These are phyloP conservation scores for Sericinus montela DNA, from an alignment of 2,888 invertebrate species.

Conservation along the genomic window DNA sequence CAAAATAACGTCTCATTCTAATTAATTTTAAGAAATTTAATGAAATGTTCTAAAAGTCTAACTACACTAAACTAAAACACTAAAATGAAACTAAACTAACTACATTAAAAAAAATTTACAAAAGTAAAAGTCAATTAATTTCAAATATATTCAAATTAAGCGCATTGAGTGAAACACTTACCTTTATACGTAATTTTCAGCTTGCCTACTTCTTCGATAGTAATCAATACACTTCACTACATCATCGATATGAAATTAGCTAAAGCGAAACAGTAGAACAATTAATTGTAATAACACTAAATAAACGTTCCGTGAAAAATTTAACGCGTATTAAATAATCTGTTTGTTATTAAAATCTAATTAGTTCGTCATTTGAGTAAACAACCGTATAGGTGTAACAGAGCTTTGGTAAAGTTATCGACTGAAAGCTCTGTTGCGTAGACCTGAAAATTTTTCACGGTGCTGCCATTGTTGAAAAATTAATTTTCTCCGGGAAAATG, in stretches of 20 bases:
- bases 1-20: too few relatives aligned
- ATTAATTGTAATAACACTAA: not conserved
- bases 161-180: not conserved
- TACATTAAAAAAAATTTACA: too few relatives aligned
- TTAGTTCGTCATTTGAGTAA: constrained; percentile 9
- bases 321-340: not conserved
- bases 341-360: not conserved
- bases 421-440: constrained; percentile 34
- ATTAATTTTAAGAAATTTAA: too few relatives aligned
- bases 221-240: constrained; percentile 13
- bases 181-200: not conserved
- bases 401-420: constrained; percentile 43
- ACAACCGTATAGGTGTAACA: constrained; percentile 19
- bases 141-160: too few relatives aligned
- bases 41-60: too few relatives aligned
- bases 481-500: constrained; percentile 3
- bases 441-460: constrained; percentile 22
- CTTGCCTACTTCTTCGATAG: constrained; percentile 1
- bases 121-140: too few relatives aligned
- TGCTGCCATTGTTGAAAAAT: constrained; percentile 25
- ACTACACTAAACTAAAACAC: too few relatives aligned
- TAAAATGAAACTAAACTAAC: too few relatives aligned
- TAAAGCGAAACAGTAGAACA: not conserved
- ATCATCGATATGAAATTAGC: not conserved
- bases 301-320: not conserved